Percentiles rank a stretch among this genome's conserved stretches.
phyloP scores from a whole-genome alignment of 2,888 invertebrate species.

The Nomada fabriciana region DNA sequence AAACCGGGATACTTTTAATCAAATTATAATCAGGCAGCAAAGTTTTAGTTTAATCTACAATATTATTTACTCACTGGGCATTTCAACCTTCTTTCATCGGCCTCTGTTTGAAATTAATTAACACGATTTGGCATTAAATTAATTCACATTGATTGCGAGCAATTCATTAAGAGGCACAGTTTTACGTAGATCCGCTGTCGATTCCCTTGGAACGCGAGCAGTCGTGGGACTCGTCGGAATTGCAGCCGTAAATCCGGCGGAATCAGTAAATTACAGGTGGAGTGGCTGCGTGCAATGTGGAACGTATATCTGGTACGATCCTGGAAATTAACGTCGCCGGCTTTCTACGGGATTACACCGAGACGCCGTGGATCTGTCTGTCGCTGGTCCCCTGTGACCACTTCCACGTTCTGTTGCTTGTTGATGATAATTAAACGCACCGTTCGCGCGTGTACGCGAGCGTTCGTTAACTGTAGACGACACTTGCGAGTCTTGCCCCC shows the following conservation, averaged over 20 bases:
- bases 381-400: constrained; percentile 54
- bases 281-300: constrained; percentile 38
- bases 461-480: constrained; percentile 16
- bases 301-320: constrained; percentile 58
- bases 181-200: constrained; percentile 32
- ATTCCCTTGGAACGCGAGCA: constrained; percentile 20
- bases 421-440: constrained; percentile 59
- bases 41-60: too few relatives aligned
- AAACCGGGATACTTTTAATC: background rate
- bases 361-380: constrained; percentile 51
- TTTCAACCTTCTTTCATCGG: background rate
- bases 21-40: too few relatives aligned
- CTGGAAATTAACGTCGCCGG: constrained; percentile 65
- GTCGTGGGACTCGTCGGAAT: constrained; percentile 30
- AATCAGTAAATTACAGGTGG: constrained; percentile 58
- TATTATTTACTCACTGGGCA: background rate
- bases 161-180: constrained; percentile 19
- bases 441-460: constrained; percentile 32
- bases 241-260: constrained; percentile 51
- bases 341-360: constrained; percentile 63
- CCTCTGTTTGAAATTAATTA: background rate
- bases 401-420: constrained; percentile 48
- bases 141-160: background rate
- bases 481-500: background rate
- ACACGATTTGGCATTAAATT: constrained; percentile 2